Evolutionary conservation across 2,888 invertebrate genomes (phyloP).

Genomic region (Synergus japonicus): DNA sequence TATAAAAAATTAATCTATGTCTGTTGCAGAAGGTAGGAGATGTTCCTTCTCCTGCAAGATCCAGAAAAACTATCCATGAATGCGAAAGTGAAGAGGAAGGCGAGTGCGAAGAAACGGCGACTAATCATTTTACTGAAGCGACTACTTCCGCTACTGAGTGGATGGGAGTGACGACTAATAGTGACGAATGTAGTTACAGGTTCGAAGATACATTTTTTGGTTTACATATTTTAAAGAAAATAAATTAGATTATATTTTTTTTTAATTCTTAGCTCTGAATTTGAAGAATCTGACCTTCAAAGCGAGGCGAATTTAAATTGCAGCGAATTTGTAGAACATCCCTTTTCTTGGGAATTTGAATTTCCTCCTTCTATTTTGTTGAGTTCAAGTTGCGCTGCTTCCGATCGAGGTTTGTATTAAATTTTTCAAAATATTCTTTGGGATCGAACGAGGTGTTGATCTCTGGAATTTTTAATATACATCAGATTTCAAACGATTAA

Average conservation of each 20-base stretch:
- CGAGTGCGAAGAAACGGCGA: slow-evolving; percentile 81
- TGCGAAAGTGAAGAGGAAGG: slow-evolving; percentile 82
- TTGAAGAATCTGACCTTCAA: slow-evolving; percentile 79
- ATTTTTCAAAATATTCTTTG: not conserved
- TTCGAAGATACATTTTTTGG: slow-evolving; percentile 48
- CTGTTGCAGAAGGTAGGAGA: slow-evolving; percentile 59
- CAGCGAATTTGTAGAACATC: slow-evolving; percentile 78
- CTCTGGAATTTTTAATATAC: no score
- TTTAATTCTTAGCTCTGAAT: slow-evolving; percentile 81
- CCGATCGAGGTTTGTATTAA: slow-evolving; percentile 84
- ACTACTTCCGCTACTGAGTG: slow-evolving; percentile 87
- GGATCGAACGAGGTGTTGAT: no score
- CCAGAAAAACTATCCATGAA: slow-evolving; percentile 63
- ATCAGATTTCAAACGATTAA: no score
- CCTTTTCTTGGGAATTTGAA: slow-evolving; percentile 82
- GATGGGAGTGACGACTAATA: slow-evolving; percentile 93
- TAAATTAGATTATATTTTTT: not conserved
- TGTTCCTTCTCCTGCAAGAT: slow-evolving; percentile 52
- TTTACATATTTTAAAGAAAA: not conserved
- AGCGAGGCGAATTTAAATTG: slow-evolving; percentile 73
- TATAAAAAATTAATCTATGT: not conserved
- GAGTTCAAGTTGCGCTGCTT: slow-evolving; percentile 84
- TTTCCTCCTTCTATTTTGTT: slow-evolving; percentile 87
- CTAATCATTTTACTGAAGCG: slow-evolving; percentile 80
- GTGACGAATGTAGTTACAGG: slow-evolving; percentile 90